Evolutionary conservation across 2,113 vertebrate species (phyloP), one percentile per base, ranked within the genome.

Genomic region (Sceloporus undulatus): DNA sequence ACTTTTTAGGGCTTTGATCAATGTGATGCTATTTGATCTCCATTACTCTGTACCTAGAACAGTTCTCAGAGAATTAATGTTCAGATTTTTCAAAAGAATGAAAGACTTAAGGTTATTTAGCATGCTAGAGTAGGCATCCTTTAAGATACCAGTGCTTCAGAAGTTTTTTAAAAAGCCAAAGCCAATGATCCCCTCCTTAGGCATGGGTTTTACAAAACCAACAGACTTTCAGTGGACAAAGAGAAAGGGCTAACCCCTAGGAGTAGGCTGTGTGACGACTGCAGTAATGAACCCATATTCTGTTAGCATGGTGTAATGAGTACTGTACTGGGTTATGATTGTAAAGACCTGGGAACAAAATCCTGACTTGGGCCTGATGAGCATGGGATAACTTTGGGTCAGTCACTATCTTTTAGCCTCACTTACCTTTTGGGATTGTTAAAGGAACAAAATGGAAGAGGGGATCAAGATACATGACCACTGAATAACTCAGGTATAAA

Each of bases 31-130:
- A 19, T 79, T 90, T 25, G 29, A 48, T 19, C 85, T 4, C 0
- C 0, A 0, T 0, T 76, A 52, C 52, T 3, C 0, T 1, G 34
- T 10, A 7, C 82, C 75, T 71, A 87, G 82, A 90, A 74, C 6
- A 66, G 74, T 68, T 42, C 75, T 87, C 75, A 38, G 42, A 85
- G 52, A 48, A 23, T 76, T 18, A 62, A 59, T 48, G 56, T 76
- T 92, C 76, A 79, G 54, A 70, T 83, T 18, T 90, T 90, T 85
- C 76, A 82, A 62, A 81, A 87, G 86, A 93, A 91, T 91, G 74
- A 29, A 73, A 78, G 40, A 38, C 19, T 59, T 81, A n/a, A 54
- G 34, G 48, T 38, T 21, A 10, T 10, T 73, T 73, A 16, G 52
- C 52, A 81, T 40, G 42, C 42, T 65, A 34, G 4, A 42, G 29